phyloP scores from a whole-genome alignment of 2,113 vertebrate genomes.

The Rana temporaria region DNA sequence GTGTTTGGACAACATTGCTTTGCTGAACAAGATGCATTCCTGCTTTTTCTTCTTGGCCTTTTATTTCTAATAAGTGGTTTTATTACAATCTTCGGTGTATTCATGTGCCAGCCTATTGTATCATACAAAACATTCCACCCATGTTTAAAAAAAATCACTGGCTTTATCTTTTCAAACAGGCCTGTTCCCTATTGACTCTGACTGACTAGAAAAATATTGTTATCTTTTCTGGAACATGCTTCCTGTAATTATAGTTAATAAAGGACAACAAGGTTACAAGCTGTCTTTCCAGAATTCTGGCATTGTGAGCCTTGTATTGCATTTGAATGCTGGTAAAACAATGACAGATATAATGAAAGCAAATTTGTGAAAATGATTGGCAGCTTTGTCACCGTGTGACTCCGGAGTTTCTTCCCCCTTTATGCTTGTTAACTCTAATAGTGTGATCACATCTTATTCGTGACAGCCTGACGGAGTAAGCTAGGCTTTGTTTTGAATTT shows the following conservation, averaged over 20 bases:
- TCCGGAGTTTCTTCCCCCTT: not conserved
- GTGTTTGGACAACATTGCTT: too few relatives aligned
- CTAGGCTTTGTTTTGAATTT: not conserved
- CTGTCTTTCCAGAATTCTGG: conserved; percentile 32
- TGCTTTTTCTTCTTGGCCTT: not conserved
- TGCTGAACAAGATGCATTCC: not conserved
- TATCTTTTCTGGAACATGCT: conserved; percentile 41
- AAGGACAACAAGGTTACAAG: not conserved
- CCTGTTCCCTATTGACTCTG: conserved; percentile 9
- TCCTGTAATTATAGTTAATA: conserved; percentile 52
- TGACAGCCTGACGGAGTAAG: not conserved
- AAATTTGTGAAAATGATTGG: conserved; percentile 1
- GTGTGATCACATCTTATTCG: not conserved
- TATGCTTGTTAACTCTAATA: not conserved
- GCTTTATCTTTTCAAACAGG: not conserved
- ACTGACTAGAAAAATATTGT: conserved; percentile 1
- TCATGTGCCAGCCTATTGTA: conserved; percentile 43
- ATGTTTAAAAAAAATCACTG: accelerated
- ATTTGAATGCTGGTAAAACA: not conserved
- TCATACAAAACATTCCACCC: conserved; percentile 20
- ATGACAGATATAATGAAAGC: not conserved
- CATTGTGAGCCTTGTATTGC: not conserved
- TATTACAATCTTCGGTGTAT: not conserved
- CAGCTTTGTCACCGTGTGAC: not conserved
- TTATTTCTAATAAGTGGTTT: not conserved